Conservation (phyloP, 2,797 vertebrate genomes). For the Xenopus petersii region DNA sequence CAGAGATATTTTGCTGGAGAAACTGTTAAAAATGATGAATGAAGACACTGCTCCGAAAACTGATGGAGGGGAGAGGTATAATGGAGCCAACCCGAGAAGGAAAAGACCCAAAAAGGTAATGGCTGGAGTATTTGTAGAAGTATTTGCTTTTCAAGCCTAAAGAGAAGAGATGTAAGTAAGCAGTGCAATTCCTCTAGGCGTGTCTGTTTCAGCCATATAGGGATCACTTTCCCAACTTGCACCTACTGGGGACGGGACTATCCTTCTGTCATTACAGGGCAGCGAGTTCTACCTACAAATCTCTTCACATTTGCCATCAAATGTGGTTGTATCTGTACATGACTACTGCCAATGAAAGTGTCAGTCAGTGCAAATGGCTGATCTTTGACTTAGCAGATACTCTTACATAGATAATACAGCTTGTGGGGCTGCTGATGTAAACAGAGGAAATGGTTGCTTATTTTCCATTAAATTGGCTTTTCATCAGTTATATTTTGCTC, state of each 20-base stretch:
- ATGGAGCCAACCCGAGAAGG: constrained; percentile 76
- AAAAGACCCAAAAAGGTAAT: constrained; percentile 89
- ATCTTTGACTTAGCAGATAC: not conserved
- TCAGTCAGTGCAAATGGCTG: not conserved
- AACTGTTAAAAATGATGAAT: constrained; percentile 69
- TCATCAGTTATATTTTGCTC: not conserved
- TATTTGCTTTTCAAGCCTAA: constrained; percentile 15
- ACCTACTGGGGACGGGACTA: not conserved
- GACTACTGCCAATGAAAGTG: not conserved
- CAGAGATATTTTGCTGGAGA: constrained; percentile 48
- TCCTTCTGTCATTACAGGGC: not conserved
- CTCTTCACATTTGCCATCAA: not conserved
- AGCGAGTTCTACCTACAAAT: not conserved
- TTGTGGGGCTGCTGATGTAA: not conserved
- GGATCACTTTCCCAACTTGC: not conserved
- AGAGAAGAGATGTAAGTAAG: constrained; percentile 22
- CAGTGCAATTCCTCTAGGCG: constrained; percentile 19
- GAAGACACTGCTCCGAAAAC: constrained; percentile 82
- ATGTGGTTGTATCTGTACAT: not conserved
- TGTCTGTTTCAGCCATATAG: constrained; percentile 21
- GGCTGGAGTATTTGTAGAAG: constrained; percentile 4
- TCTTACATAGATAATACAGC: not conserved
- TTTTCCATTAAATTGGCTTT: not conserved
- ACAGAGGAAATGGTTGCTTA: not conserved
- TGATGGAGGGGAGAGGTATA: constrained; percentile 82